phyloP scores from a whole-genome alignment of 2,888 invertebrate genomes.

The Ochlodes sylvanus region DNA sequence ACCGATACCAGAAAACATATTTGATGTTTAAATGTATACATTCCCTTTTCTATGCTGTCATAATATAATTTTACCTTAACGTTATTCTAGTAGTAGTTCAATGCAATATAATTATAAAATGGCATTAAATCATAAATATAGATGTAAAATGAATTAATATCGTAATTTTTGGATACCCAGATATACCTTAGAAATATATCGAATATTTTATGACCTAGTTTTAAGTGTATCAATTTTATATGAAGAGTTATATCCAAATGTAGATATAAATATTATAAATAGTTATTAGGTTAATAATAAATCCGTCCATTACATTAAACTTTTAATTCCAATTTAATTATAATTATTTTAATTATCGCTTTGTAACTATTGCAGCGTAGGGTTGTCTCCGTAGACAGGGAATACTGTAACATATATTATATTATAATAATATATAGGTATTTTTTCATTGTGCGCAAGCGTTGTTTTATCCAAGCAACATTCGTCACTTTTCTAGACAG shows the following conservation, averaged over 20 bases:
- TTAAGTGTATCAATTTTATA: conserved; percentile 43
- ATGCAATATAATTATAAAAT: conserved; percentile 19
- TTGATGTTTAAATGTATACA: background rate
- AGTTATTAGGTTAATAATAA: conserved; percentile 53
- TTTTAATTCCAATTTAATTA: conserved; percentile 52
- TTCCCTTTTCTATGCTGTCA: background rate
- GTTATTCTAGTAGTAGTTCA: conserved; percentile 1
- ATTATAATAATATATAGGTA: no score
- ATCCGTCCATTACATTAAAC: conserved; percentile 59
- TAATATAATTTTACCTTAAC: background rate
- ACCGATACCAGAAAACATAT: no score
- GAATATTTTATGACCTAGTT: conserved; percentile 25
- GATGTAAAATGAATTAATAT: conserved; percentile 19
- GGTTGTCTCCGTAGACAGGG: no score
- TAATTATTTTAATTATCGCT: conserved; percentile 31
- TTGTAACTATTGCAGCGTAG: background rate
- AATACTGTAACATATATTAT: no score
- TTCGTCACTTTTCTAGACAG: no score
- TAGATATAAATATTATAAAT: conserved; percentile 70
- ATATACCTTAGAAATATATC: conserved; percentile 37
- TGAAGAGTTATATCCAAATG: conserved; percentile 69
- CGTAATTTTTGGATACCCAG: conserved; percentile 23
- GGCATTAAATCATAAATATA: conserved; percentile 14
- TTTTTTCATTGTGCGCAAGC: no score
- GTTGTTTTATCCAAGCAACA: no score